A percentile compares a stretch with the other conserved stretches of the same genome.
phyloP scores from a whole-genome alignment of 2,888 invertebrate species.

The Drosophila percnosoma region DNA sequence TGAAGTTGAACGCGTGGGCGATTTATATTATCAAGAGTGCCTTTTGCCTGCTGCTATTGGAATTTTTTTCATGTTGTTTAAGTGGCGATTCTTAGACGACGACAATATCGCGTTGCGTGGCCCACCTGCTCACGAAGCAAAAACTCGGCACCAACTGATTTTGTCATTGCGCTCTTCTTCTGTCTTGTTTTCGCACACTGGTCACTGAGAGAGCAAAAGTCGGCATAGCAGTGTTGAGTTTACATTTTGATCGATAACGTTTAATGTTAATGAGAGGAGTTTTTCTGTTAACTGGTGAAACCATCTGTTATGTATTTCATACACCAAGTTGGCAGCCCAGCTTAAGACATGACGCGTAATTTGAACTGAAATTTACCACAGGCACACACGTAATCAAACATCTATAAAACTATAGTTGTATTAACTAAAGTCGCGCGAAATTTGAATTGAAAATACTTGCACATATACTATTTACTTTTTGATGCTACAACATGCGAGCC shows the following conservation, averaged over 20 bases:
- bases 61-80: constrained; percentile 68
- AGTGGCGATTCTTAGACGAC: constrained; percentile 60
- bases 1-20: constrained; percentile 71
- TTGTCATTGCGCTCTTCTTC: constrained; percentile 22
- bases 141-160: constrained; percentile 57
- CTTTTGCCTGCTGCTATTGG: constrained; percentile 69
- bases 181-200: constrained; percentile 13
- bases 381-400: not conserved
- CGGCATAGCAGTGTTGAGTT: constrained; percentile 31
- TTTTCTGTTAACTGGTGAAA: constrained; percentile 3
- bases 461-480: not conserved
- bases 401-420: not conserved
- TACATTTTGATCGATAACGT: constrained; percentile 11
- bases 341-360: no score
- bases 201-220: not conserved
- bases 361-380: not conserved
- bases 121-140: constrained; percentile 67
- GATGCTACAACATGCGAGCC: not conserved
- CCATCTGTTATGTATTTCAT: constrained; percentile 1
- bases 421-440: not conserved
- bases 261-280: constrained; percentile 17
- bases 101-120: constrained; percentile 46
- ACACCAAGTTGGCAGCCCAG: constrained; percentile 24
- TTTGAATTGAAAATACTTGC: not conserved
- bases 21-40: constrained; percentile 63